Base-by-base conservation (phyloP, 2,113 vertebrate species). In the Ahaetulla prasina region DNA sequence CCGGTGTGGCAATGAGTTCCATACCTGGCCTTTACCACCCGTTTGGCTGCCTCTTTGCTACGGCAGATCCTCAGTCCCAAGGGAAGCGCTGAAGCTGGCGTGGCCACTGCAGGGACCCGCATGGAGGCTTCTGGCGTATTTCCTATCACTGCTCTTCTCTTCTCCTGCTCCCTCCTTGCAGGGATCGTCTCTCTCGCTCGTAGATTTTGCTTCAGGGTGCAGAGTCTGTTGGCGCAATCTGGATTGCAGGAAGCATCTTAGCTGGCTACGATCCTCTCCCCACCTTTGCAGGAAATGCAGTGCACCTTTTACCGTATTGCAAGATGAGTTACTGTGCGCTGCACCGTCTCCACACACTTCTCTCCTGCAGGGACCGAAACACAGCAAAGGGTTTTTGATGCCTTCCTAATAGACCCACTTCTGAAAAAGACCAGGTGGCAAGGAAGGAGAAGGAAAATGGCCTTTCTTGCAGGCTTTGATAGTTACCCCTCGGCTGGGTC, bases 401-500 rank as follows among this genome's bases (percentile, higher is more conserved):
- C n/a, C 27, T 68, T n/a, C 63, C 30, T 68, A 4, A n/a, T 30
- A 10, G 10, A 10, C 27, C 60, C 1, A 30, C 60, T 14, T 68
- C 10, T 57, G 2, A 68, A 68, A 39, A 39, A 80, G n/a, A 9
- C 35, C 68, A 22, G 35, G 68, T 80, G 20, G 68, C 68, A 22
- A 80, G 18, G 68, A 80, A 9, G 35, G 35, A 35, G 68, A 39
- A 22, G 1, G 18, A 80, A 80, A 39, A 3, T 18, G 5, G 60
- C 27, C 35, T 20, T 80, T 22, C 2, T 39, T 20, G n/a, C 68
- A 2, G 16, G 2, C 16, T 80, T 39, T 80, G 68, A 1, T 7
- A 20, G 7, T 7, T 3, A 0, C 18, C 68, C 6, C 35, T 39
- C 18, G 2, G 16, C 35, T 20, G 0, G 18, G 7, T 39, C 8